Evolutionary conservation across 1,140 invertebrate species (phyloP).

Genomic region (Linepithema humile): DNA sequence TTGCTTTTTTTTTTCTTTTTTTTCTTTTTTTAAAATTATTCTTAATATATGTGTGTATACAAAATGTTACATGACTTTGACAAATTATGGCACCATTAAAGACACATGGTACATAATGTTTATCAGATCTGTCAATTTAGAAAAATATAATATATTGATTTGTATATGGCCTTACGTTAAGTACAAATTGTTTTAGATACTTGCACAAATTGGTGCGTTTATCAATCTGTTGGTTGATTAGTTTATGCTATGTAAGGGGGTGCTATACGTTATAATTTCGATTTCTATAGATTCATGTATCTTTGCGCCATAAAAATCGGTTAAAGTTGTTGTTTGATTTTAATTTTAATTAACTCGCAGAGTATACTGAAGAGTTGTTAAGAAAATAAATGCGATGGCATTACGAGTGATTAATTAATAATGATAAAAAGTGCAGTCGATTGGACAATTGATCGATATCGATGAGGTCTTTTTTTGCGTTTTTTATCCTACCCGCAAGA

Average conservation of each 20-base stretch:
- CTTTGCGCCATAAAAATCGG: constrained; percentile 6
- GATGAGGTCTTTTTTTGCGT: constrained; percentile 28
- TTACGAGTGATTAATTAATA: constrained; percentile 49
- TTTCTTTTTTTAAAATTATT: not conserved
- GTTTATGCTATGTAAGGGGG: not conserved
- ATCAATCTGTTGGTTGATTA: constrained; percentile 1
- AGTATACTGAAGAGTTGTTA: constrained; percentile 13
- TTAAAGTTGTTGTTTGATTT: constrained; percentile 19
- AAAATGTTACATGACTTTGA: constrained; percentile 43
- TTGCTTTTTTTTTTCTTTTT: not conserved
- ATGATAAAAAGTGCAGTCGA: constrained; percentile 3
- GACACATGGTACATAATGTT: constrained; percentile 40
- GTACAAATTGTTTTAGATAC: constrained; percentile 20
- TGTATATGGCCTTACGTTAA: not conserved
- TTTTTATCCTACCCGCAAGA: constrained; percentile 65
- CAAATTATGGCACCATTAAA: constrained; percentile 40
- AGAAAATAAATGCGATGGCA: constrained; percentile 14
- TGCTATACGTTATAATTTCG: constrained; percentile 4
- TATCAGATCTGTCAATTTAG: constrained; percentile 9
- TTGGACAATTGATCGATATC: constrained; percentile 20
- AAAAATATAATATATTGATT: constrained; percentile 22
- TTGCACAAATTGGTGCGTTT: not conserved
- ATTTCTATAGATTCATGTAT: constrained; percentile 7
- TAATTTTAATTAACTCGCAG: constrained; percentile 17
- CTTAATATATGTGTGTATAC: not conserved